A percentile compares a stretch with the other conserved stretches of the same genome.
Conservation (phyloP, 2,888 invertebrate species). For the Brachypalpus laphriformis region DNA sequence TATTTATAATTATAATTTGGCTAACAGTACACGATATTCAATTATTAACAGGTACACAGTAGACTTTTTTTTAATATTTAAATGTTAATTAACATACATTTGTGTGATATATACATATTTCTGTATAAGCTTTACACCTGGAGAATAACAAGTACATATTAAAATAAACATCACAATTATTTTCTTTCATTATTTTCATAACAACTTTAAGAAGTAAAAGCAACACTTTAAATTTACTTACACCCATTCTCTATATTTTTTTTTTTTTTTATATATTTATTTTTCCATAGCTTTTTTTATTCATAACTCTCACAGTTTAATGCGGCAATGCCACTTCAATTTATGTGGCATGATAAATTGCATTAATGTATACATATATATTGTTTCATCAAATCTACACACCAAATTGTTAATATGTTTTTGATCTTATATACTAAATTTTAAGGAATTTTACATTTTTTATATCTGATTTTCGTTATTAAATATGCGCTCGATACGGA, state of each 20-base stretch:
- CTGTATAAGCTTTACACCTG: constrained; percentile 18
- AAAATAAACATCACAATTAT: constrained; percentile 42
- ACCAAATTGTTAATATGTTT: constrained; percentile 14
- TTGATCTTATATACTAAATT: neutral
- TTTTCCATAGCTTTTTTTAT: neutral
- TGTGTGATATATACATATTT: constrained; percentile 19
- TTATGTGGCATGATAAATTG: constrained; percentile 13
- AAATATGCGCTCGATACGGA: neutral
- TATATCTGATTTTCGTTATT: constrained; percentile 6
- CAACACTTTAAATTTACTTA: constrained; percentile 23
- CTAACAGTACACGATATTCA: constrained; percentile 52
- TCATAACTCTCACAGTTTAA: constrained; percentile 6
- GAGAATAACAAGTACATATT: constrained; percentile 37
- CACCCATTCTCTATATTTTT: constrained; percentile 17
- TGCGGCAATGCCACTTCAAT: neutral
- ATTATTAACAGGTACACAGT: constrained; percentile 66
- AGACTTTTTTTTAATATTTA: constrained; percentile 46
- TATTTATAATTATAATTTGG: constrained; percentile 19
- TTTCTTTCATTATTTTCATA: constrained; percentile 28
- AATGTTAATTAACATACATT: constrained; percentile 27
- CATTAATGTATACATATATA: neutral
- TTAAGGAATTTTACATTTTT: neutral
- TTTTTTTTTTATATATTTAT: neutral
- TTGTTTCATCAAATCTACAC: constrained; percentile 6
- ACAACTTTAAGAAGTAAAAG: constrained; percentile 23